Base-by-base conservation (phyloP, 2,113 vertebrate species). In the Sylvia atricapilla region DNA sequence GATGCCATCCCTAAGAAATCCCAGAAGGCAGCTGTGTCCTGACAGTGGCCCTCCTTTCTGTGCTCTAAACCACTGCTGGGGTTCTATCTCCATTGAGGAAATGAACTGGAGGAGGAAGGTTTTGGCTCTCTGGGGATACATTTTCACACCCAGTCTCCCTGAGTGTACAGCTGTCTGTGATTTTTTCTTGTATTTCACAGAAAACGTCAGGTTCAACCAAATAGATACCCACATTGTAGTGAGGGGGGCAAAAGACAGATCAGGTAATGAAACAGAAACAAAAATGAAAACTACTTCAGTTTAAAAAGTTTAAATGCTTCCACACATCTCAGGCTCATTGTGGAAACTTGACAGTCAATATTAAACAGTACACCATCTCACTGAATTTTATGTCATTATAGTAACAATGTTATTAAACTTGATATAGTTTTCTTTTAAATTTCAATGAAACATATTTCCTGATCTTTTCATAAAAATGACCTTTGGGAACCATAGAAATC, bases 401-500 rank as follows among this genome's bases (percentile, higher is more conserved):
- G 52, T 95, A 93, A 82, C 80, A 87, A 43, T 15, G 22, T 66
- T 93, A 96, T 95, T 96, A 91, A 85, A 87, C 31, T 79, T 89
- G 47, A 94, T 91, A 87, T 41, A 41, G 67, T 84, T 96, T 95
- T 80, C 52, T 90, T 97, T 96, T 94, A 97, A 96, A 93, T 96
- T 95, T 89, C 83, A 87, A 31, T 89, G 88, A 89, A 91, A 95
- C 37, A 44, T 89, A 90, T 93, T 96, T 96, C 84, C 78, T 91
- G 60, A 94, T 94, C 66, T 95, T 96, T 94, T 95, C 59, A 82
- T 92, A 83, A 94, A 95, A 94, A 92, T 76, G 67, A 95, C 95
- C 95, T 96, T 96, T 96, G 93, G 87, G 69, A 94, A 85, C 76
- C 56, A 88, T 59, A 87, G 47, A 78, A 82, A 82, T 93, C 58